These are phyloP conservation scores for Pocillopora grandis DNA, from an alignment of 92 coral and sea anemone genomes.

Conservation along the genomic window DNA sequence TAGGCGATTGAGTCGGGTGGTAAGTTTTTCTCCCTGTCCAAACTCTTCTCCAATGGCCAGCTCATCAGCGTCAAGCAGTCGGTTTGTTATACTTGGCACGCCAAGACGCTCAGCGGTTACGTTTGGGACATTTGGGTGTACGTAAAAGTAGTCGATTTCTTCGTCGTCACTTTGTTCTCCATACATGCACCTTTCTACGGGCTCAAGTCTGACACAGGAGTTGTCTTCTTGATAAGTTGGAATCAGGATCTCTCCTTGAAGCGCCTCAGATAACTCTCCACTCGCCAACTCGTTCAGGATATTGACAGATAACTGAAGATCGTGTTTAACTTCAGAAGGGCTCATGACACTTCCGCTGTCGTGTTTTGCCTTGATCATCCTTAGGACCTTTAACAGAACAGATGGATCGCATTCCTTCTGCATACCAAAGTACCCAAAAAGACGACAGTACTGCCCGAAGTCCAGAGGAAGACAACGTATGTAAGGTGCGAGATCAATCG, in stretches of 20 bases:
- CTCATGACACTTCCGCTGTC: background rate
- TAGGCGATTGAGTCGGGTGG: conserved; percentile 60
- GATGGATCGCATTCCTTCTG: conserved; percentile 11
- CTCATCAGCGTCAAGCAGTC: conserved; percentile 68
- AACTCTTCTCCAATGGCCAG: conserved; percentile 68
- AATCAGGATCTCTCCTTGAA: conserved; percentile 6
- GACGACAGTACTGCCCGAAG: background rate
- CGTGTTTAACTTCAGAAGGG: conserved; percentile 42
- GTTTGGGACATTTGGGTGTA: conserved; percentile 66
- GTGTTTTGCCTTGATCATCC: conserved; percentile 39
- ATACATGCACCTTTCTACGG: conserved; percentile 40
- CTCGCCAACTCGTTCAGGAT: conserved; percentile 42
- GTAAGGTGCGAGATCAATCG: conserved; percentile 48
- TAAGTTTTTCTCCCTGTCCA: conserved; percentile 70
- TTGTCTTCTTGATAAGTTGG: conserved; percentile 37
- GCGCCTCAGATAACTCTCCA: background rate
- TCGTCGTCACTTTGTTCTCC: conserved; percentile 46
- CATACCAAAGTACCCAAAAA: conserved; percentile 52
- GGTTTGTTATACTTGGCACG: conserved; percentile 68
- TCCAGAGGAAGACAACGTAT: conserved; percentile 41
- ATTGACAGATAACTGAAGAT: conserved; percentile 41
- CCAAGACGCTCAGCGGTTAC: conserved; percentile 67
- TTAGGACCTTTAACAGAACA: conserved; percentile 21
- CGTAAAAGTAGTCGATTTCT: conserved; percentile 58
- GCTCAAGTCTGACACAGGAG: conserved; percentile 18